Percentiles rank a stretch among this genome's conserved stretches.
These are phyloP conservation scores for Tamias sibiricus DNA, from an alignment of 2,113 vertebrate genomes.

Conservation along the genomic window DNA sequence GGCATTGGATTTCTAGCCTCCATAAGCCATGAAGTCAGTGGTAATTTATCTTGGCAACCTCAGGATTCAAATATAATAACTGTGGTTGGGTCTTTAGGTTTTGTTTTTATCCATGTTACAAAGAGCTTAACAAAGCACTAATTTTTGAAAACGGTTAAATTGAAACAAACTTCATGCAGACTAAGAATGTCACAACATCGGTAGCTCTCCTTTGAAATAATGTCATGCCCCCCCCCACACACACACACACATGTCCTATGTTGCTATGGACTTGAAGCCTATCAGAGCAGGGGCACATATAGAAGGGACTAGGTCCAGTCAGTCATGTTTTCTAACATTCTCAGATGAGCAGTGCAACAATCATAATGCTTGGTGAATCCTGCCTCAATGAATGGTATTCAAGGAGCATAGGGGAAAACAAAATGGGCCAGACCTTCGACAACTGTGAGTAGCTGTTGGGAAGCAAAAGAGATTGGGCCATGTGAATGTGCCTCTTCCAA, in stretches of 20 bases:
- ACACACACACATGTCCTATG: background rate
- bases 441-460: background rate
- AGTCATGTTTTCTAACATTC: background rate
- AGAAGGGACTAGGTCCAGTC: background rate
- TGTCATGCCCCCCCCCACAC: no score
- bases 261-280: background rate
- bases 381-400: background rate
- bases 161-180: background rate
- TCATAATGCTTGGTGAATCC: background rate
- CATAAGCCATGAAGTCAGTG: background rate
- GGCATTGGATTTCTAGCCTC: background rate
- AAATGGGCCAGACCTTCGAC: background rate
- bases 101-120: background rate
- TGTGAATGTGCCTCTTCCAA: background rate
- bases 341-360: background rate
- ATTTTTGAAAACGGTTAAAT: background rate
- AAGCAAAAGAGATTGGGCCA: background rate
- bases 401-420: background rate
- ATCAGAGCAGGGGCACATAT: background rate
- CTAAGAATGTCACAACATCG: background rate
- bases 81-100: background rate
- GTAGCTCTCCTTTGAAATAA: background rate
- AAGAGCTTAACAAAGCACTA: background rate
- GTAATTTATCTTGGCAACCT: background rate
- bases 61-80: background rate